These are phyloP conservation scores for Taxidea taxus DNA, from an alignment of 2,113 vertebrate species.

Conservation along the genomic window DNA sequence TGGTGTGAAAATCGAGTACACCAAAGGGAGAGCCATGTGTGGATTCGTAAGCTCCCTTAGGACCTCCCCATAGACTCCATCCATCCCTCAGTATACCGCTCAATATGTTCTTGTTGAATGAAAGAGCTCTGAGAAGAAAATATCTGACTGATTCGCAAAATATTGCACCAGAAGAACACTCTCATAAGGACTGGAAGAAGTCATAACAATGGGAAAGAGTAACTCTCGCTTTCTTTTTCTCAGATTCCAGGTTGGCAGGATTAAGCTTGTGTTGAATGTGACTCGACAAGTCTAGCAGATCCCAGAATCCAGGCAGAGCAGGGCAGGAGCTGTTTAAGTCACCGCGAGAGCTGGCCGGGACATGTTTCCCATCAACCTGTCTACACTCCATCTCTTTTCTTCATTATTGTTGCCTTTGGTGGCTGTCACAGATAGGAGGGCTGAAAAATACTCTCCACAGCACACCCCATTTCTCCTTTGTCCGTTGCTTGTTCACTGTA, in stretches of 20 bases:
- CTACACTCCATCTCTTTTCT: not conserved
- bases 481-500: not conserved
- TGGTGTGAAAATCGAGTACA: not conserved
- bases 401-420: not conserved
- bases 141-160: not conserved
- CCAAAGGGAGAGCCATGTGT: not conserved
- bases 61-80: not conserved
- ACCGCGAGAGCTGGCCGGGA: not conserved
- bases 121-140: not conserved
- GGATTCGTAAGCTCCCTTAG: not conserved
- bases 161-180: not conserved
- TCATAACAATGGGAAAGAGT: not conserved
- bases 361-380: not conserved
- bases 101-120: not conserved
- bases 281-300: not conserved
- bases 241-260: not conserved
- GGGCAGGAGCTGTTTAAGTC: not conserved
- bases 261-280: not conserved
- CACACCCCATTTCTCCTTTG: not conserved
- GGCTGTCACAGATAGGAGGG: constrained; percentile 12
- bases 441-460: not conserved
- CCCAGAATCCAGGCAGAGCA: not conserved
- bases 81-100: not conserved
- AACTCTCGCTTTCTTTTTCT: not conserved
- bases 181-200: not conserved